phyloP scores from a whole-genome alignment of 1,140 invertebrate species.

The Trichomalopsis sarcophagae region DNA sequence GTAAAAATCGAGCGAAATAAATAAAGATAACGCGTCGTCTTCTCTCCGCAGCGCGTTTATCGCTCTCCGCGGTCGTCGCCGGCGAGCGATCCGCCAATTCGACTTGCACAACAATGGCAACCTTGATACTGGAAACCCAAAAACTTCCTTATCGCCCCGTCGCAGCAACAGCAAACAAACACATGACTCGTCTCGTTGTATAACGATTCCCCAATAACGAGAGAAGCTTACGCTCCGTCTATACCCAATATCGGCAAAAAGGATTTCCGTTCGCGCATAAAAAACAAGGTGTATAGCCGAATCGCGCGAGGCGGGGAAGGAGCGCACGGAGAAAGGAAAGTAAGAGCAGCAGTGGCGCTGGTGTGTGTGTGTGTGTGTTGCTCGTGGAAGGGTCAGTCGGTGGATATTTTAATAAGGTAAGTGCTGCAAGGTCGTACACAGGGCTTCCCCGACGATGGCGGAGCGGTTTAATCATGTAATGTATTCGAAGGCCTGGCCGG shows the following conservation, averaged over 20 bases:
- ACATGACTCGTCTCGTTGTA: too few relatives aligned
- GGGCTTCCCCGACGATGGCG: constrained; percentile 60
- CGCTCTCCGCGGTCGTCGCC: too few relatives aligned
- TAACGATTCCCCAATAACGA: too few relatives aligned
- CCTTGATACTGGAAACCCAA: too few relatives aligned
- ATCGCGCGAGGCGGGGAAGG: not conserved
- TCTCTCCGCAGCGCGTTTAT: too few relatives aligned
- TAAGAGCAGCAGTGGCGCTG: not conserved
- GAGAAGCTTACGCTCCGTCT: too few relatives aligned
- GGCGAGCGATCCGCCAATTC: too few relatives aligned
- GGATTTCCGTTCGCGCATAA: not conserved
- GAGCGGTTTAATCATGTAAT: constrained; percentile 75
- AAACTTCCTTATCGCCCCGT: too few relatives aligned
- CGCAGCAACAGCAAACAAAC: too few relatives aligned
- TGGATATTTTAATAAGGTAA: constrained; percentile 76
- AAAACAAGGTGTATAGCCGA: not conserved
- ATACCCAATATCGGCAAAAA: not conserved
- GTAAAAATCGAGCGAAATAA: too few relatives aligned
- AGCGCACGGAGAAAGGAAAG: not conserved
- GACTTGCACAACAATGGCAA: too few relatives aligned
- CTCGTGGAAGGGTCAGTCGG: constrained; percentile 61
- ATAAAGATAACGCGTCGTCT: too few relatives aligned
- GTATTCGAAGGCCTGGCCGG: constrained; percentile 70
- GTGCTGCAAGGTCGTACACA: constrained; percentile 70
- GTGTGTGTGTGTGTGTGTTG: constrained; percentile 49